These are phyloP conservation scores for Chaenodraco wilsoni DNA, from an alignment of 2,797 vertebrate genomes.

Conservation along the genomic window DNA sequence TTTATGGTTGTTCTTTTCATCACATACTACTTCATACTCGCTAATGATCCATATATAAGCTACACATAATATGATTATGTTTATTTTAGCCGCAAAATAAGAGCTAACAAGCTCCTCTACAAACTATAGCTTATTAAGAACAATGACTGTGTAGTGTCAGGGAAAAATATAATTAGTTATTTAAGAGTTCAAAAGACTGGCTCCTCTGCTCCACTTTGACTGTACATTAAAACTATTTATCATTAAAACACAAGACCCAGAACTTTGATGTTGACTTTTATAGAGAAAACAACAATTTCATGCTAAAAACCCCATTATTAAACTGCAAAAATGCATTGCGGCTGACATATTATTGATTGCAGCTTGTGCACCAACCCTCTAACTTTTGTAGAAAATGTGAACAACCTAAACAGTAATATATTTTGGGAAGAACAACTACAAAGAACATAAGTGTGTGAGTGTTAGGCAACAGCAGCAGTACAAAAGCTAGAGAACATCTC, in stretches of 20 bases:
- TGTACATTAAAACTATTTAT: constrained; percentile 48
- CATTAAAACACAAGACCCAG: constrained; percentile 44
- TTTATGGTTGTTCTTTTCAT: constrained; percentile 37
- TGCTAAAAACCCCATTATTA: constrained; percentile 26
- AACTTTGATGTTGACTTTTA: constrained; percentile 46
- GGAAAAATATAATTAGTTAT: constrained; percentile 58
- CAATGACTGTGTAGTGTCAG: constrained; percentile 46
- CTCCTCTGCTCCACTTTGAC: constrained; percentile 53
- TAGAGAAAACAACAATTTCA: constrained; percentile 19
- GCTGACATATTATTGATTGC: constrained; percentile 43
- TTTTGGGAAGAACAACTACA: constrained; percentile 35
- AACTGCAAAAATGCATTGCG: constrained; percentile 30
- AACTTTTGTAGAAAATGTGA: constrained; percentile 11
- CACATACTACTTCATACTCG: neutral
- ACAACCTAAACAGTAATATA: constrained; percentile 18
- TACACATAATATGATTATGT: constrained; percentile 36
- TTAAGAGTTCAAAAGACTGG: constrained; percentile 53
- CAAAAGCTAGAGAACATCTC: constrained; percentile 24
- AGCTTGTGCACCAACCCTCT: constrained; percentile 1
- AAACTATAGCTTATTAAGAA: constrained; percentile 51
- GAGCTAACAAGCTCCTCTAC: constrained; percentile 29
- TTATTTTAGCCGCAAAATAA: constrained; percentile 35
- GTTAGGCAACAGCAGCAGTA: constrained; percentile 16
- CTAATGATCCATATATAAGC: constrained; percentile 28
- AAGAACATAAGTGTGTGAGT: constrained; percentile 3